Conservation (phyloP, 2,888 invertebrate species). For the Eilema caniola region DNA sequence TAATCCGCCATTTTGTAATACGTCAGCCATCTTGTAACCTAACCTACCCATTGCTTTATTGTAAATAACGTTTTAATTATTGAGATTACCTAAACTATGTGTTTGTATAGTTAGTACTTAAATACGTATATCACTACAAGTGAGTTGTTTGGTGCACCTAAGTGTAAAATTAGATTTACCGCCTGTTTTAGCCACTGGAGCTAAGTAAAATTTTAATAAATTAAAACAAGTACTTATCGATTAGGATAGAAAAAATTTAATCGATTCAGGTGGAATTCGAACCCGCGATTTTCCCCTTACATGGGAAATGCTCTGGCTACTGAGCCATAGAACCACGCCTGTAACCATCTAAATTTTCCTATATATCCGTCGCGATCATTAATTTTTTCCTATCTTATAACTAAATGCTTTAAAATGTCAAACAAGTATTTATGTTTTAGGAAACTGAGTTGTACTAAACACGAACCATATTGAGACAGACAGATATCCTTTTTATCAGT, state of each 20-base stretch:
- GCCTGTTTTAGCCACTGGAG: slow-evolving; percentile 40
- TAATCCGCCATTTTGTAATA: slow-evolving; percentile 55
- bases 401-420: no score
- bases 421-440: slow-evolving; percentile 19
- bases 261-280: no score
- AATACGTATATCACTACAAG: slow-evolving; percentile 54
- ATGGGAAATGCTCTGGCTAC: no score
- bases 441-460: slow-evolving; percentile 25
- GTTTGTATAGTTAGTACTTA: slow-evolving; percentile 50
- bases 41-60: slow-evolving; percentile 67
- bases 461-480: background rate
- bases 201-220: slow-evolving; percentile 14
- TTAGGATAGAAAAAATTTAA: no score
- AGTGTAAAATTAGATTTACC: slow-evolving; percentile 45
- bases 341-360: no score
- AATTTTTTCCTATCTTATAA: no score
- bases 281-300: no score
- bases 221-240: slow-evolving; percentile 25
- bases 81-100: slow-evolving; percentile 59
- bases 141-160: slow-evolving; percentile 65
- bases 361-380: no score
- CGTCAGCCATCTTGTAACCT: slow-evolving; percentile 60
- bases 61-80: slow-evolving; percentile 70
- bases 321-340: no score
- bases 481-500: background rate